Base-by-base conservation (phyloP, 2,888 invertebrate genomes). In the Scrobipalpa costella region DNA sequence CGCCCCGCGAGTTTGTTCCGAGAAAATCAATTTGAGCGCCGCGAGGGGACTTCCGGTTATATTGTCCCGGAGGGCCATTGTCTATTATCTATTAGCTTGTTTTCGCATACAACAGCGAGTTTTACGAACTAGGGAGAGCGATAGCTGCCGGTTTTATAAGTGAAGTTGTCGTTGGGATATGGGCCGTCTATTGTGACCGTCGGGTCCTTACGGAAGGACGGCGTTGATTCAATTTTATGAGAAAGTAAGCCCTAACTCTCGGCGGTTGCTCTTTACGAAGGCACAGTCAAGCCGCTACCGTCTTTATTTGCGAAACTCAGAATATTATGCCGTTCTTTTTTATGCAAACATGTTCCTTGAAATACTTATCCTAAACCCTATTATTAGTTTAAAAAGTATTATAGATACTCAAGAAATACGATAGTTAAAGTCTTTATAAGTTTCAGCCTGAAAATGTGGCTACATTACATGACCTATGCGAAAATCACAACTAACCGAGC, bases 201-300 rank as follows among this genome's bases (percentile, higher is more conserved):
- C 27, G 52, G 34, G 66, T 57, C 57, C 64, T 63, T 34, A 34
- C 49, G 60, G 61, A 64, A 64, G 57, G 61, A 59, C 63, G 63
- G 63, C n/a, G 38, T 52, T 67, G 58, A 71, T 76, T 77, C 71
- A 70, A 68, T 74, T 73, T 71, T 73, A 69, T 71, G 69, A 73
- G 65, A 69, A 71, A 68, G 63, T 62, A 68, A 72, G 66, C 67
- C 70, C 64, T 70, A 68, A 72, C 69, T 69, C 67, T 65, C 64
- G 67, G 71, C 71, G 73, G 73, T 73, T 75, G 73, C 76, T 74
- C 76, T 83, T 80, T 83, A 83, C 79, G 78, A 79, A 71, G 73
- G 76, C 73, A 76, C 73, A 77, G 77, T 81, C 79, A 83, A 84
- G 80, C 83, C 73, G 78, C 73, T 71, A 73, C 68, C 72, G 73